Evolutionary conservation across 1,140 invertebrate species (phyloP), one percentile per base, ranked within the genome.

Genomic region (Polypedilum pembai): DNA sequence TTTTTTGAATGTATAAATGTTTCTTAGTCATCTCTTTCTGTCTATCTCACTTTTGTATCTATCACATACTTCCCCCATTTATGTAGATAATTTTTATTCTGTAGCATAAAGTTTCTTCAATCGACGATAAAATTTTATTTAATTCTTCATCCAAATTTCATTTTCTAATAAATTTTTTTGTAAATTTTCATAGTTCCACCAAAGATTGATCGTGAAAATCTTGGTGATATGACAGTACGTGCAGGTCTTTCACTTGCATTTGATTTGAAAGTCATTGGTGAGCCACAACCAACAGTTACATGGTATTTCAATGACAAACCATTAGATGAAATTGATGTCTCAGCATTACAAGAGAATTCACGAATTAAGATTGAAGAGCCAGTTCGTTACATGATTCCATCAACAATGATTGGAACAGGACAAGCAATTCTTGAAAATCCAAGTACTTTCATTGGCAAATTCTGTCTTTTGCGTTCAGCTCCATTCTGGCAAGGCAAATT

Each of bases 191-290:
- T 82, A 94, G 92, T 96, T 79, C 94, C 94, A 83, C 95, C 95
- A 75, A 85, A 86, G 74, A 98, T 98, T 79, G 95, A 97, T 80
- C 88, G 94, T 65, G 94, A 96, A 63, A 95, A 96, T 83, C 86
- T 97, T 79, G 89, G 94, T 74, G 90, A 90, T n/a, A 85, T 97
- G 0, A 92, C 92, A 77, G 91, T 97, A 0, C 89, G 95, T 76
- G 94, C 94, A 74, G 95, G 96, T 8, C 92, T 96, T 82, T 86
- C 90, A 24, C 91, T 98, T 75, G 94, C 94, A 79, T 88, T 98
- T 75, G 93, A 97, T 80, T 92, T 98, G 4, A 96, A 98, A 80
- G 92, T 97, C 74, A 94, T 92, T 79, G 97, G 95, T 81, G 94
- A 97, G 86, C 97, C 97, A 45, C 92, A 95, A 81, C 96, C 97